Base-by-base conservation (phyloP, 2,888 invertebrate genomes). In the Nipponacmea schrenckii region DNA sequence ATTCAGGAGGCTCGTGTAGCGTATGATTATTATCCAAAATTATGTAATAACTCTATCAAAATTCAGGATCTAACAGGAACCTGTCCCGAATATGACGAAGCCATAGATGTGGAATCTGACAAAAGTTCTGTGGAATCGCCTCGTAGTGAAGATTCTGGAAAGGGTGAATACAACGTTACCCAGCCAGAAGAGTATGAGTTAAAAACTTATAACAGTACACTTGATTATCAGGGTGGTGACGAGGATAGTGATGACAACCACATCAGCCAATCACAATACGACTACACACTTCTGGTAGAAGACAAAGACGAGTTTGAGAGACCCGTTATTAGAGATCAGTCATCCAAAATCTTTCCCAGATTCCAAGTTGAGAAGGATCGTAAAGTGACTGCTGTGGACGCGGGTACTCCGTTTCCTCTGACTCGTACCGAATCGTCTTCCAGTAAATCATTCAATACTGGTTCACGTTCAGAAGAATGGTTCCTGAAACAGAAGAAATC, bases 91-190 rank as follows among this genome's bases (percentile, higher is more conserved):
- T 83, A 77, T 67, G 84, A 84, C 70, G 82, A 83, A 68, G 83
- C 77, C 8, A 75, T 80, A 65, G 78, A 79, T 48, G 80, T 81
- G 17, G 81, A 81, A 31, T 80, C 82, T 2, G 84, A 83, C 27
- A 80, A 77, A 39, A 79, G 77, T 20, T 82, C 81, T 24, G 65
- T 83, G 12, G 83, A 83, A 64, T 84, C 83, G 0, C 83, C 84
- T 0, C 79, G 83, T 14, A 83, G 83, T 75, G 83, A 81, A 66
- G 70, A 74, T 24, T 81, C 82, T 14, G 77, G 75, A 14, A 67
- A 67, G 4, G 68, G 72, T 2, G 75, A 75, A 67, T 71, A 74
- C 17, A 67, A 74, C 62, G 65, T 70, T 20, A 56, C 72, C 15
- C 67, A 67, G 17, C 68, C 48, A 50, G 75, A 74, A 24, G 56